Evolutionary conservation across 2,797 vertebrate genomes (phyloP).

Genomic region (Balearica regulorum): DNA sequence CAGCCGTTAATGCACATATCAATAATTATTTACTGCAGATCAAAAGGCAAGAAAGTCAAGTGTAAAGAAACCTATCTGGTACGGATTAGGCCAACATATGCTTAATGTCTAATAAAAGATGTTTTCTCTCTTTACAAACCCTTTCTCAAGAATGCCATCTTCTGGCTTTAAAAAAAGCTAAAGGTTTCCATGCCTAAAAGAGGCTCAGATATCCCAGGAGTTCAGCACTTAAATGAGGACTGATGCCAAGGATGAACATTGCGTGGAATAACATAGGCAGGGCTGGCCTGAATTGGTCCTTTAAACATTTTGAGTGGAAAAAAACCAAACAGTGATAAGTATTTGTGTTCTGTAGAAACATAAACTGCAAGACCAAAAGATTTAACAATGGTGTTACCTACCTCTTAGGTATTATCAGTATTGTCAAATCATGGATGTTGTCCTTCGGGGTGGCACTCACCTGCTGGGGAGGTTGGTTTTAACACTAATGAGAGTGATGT

Average conservation of each 20-base stretch:
- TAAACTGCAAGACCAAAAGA: too few species aligned
- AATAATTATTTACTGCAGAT: neutral
- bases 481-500: neutral
- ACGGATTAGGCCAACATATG: neutral
- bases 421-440: rapidly evolving
- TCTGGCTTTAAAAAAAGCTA: neutral
- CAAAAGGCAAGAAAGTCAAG: neutral
- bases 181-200: neutral
- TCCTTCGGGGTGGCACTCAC: neutral
- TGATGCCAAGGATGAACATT: neutral
- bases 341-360: neutral
- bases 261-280: neutral
- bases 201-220: neutral
- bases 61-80: neutral
- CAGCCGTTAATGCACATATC: rapidly evolving
- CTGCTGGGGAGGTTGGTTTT: constrained; percentile 59
- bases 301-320: neutral
- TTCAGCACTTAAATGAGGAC: neutral
- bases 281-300: neutral
- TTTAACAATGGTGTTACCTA: rapidly evolving
- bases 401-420: rapidly evolving
- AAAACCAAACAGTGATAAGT: neutral
- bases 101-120: neutral
- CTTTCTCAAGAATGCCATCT: constrained; percentile 45
- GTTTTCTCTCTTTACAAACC: neutral